A percentile compares a stretch with the other conserved stretches of the same genome.
phyloP scores from a whole-genome alignment of 2,113 vertebrate genomes.

The Tenebrosternarchus preto region DNA sequence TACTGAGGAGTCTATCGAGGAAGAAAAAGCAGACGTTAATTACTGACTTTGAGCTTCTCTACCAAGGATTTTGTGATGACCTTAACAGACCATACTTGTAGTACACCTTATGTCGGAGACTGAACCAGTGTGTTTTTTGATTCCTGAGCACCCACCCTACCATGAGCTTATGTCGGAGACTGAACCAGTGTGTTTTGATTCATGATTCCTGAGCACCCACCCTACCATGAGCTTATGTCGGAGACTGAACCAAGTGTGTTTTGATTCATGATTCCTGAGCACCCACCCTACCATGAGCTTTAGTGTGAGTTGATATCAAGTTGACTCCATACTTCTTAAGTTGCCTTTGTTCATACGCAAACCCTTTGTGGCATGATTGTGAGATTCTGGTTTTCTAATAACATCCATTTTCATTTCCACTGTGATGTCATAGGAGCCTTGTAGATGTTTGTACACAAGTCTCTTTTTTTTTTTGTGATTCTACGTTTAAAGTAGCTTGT shows the following conservation, averaged over 20 bases:
- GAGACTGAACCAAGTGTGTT: too few relatives aligned
- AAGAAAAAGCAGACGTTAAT: background rate
- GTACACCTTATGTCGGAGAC: background rate
- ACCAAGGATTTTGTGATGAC: background rate
- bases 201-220: too few relatives aligned
- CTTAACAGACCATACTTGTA: background rate
- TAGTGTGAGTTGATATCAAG: slow-evolving; percentile 13
- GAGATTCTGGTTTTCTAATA: background rate
- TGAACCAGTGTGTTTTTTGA: slow-evolving; percentile 16
- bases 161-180: slow-evolving; percentile 11
- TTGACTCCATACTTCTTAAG: background rate
- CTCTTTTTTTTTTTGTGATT: background rate
- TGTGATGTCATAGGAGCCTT: too few relatives aligned
- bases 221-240: too few relatives aligned
- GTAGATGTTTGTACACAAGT: background rate
- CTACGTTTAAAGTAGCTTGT: background rate
- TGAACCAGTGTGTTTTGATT: too few relatives aligned
- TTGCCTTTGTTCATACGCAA: slow-evolving; percentile 13
- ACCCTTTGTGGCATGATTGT: background rate
- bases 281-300: slow-evolving; percentile 40
- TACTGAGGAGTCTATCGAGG: slow-evolving; percentile 7
- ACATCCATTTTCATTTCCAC: background rate
- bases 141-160: too few relatives aligned
- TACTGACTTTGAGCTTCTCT: background rate
- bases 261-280: too few relatives aligned